phyloP scores from a whole-genome alignment of 2,113 vertebrate genomes.

The Phyllopteryx taeniolatus region DNA sequence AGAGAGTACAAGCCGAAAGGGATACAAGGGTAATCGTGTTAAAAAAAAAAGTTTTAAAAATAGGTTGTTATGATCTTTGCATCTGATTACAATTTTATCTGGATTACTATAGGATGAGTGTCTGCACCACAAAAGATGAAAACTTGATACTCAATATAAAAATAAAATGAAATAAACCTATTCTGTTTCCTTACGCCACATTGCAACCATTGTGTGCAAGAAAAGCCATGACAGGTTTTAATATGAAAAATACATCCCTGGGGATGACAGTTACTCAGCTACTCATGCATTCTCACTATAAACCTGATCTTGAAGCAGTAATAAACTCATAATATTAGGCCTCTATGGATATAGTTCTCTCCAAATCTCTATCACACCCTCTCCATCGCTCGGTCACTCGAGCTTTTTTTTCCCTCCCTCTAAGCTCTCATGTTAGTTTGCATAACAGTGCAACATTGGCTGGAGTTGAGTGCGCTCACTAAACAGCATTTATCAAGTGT shows the following conservation, averaged over 20 bases:
- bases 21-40: not conserved
- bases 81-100: not conserved
- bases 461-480: constrained; percentile 55
- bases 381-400: constrained; percentile 20
- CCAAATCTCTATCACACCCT: constrained; percentile 22
- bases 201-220: not conserved
- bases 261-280: constrained; percentile 18
- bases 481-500: constrained; percentile 55
- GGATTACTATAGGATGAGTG: too few species aligned
- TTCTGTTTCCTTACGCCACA: too few species aligned
- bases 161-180: too few species aligned
- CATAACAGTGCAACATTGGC: constrained; percentile 58
- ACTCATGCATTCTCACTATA: constrained; percentile 2
- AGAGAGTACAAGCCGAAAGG: constrained; percentile 16
- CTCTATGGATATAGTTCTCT: constrained; percentile 15
- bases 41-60: not conserved
- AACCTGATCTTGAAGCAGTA: constrained; percentile 5
- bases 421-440: constrained; percentile 57
- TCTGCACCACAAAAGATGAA: too few species aligned
- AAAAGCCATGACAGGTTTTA: not conserved
- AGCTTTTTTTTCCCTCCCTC: constrained; percentile 37
- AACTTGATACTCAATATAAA: too few species aligned
- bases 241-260: constrained; percentile 7
- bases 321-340: not conserved
- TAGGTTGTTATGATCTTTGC: not conserved